Base-by-base conservation (phyloP, 2,797 vertebrate genomes). In the Propithecus perrieri region DNA sequence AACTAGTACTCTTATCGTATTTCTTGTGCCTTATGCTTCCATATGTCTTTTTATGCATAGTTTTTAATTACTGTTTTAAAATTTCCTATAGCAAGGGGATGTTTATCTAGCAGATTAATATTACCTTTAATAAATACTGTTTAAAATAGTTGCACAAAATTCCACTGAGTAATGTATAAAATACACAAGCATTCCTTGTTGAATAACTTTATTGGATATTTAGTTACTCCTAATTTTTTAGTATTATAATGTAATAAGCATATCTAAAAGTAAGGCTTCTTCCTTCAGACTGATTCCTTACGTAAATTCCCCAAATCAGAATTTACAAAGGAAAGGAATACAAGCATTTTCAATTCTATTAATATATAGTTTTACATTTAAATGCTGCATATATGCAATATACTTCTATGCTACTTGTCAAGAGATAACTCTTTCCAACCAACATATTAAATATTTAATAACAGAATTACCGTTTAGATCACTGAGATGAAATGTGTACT, bases 391-490 rank as follows among this genome's bases (percentile, higher is more conserved):
- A 41, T 4, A 57, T 55, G 10, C 67, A 76, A 67, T 22, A 89
- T 65, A 35, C 24, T 72, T 95, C 50, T 46, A 24, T 55, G 17
- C 81, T 93, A 83, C 28, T 91, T 85, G 65, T 65, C 55, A 90
- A 63, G 53, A 48, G n/a, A 13, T 61, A 91, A 78, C 20, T 59
- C 67, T 53, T 76, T 63, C 67, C 84, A 76, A 85, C 9, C 81
- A 85, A 96, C 46, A 88, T 15, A 18, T 75, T 46, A 50, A 53
- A 46, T 50, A 74, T 84, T 94, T 67, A 91, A 18, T 69, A 95
- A 75, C 0, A 69, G 65, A 53, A 91, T 94, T 80, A 90, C 5
- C 95, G 76, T 78, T 95, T 81, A 92, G 15, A 65, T 95, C 48
- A 65, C 46, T 69, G n/a, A 93, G 75, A 81, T 85, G 55, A 95